Evolutionary conservation across 2,113 vertebrate genomes (phyloP).

Genomic region (Camarhynchus parvulus): DNA sequence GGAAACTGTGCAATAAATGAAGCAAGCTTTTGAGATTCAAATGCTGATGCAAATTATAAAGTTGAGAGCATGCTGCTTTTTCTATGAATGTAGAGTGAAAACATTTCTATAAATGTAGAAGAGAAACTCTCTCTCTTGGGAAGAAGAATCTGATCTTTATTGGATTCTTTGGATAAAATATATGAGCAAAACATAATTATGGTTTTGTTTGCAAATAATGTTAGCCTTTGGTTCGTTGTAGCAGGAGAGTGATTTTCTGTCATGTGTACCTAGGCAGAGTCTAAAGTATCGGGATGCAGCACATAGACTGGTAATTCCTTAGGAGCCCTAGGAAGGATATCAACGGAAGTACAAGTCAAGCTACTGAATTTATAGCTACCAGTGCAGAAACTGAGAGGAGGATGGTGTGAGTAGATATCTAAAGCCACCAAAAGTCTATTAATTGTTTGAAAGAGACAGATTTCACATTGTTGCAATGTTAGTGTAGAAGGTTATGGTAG

Average conservation of each 20-base stretch:
- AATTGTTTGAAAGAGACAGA: background rate
- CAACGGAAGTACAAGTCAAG: background rate
- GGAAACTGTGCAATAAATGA: slow-evolving; percentile 36
- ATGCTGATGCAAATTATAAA: slow-evolving; percentile 10
- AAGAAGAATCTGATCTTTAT: background rate
- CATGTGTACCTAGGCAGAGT: background rate
- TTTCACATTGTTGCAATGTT: background rate
- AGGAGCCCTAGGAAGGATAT: background rate
- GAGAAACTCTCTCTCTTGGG: background rate
- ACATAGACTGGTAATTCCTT: background rate
- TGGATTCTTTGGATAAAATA: background rate
- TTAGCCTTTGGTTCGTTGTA: background rate
- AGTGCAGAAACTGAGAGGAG: background rate
- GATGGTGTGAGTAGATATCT: background rate
- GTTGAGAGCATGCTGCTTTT: background rate
- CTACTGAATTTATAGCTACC: background rate
- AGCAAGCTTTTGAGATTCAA: slow-evolving; percentile 21
- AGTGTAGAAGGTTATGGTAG: background rate
- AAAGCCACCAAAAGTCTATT: background rate
- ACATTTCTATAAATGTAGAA: background rate
- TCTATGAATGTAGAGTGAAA: background rate
- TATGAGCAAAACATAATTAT: background rate
- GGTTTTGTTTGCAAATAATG: background rate
- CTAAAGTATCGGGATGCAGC: background rate
- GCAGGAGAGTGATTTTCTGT: background rate